These are phyloP conservation scores for Molothrus aeneus DNA, from an alignment of 2,797 vertebrate genomes.

Conservation along the genomic window DNA sequence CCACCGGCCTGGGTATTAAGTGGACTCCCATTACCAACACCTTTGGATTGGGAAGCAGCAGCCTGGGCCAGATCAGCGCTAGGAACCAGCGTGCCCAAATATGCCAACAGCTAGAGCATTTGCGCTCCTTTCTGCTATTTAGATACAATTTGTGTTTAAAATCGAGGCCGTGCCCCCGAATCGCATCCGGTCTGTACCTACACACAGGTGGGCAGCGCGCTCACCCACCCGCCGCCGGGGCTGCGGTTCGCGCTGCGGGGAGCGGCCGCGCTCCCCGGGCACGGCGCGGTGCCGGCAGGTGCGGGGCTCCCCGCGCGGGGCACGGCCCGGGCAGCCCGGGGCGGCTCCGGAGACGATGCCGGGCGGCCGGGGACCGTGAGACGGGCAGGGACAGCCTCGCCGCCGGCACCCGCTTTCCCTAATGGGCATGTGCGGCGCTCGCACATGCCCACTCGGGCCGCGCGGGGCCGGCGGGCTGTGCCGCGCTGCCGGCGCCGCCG, in stretches of 20 bases:
- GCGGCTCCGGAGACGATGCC: neutral
- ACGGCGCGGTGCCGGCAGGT: neutral
- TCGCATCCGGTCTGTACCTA: neutral
- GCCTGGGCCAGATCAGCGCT: accelerated
- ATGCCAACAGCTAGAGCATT: accelerated
- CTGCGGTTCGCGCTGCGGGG: accelerated
- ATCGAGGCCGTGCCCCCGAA: neutral
- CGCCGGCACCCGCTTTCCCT: neutral
- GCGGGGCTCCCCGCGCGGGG: neutral
- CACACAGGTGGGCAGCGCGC: neutral
- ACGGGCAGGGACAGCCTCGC: neutral
- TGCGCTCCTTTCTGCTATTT: neutral
- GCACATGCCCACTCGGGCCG: slow-evolving; percentile 58
- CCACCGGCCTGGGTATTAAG: neutral
- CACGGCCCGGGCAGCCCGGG: neutral
- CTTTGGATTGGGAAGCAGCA: accelerated
- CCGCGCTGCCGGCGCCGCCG: neutral
- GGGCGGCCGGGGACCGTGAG: neutral
- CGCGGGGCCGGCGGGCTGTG: neutral
- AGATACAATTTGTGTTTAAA: too few species aligned
- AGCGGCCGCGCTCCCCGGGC: neutral
- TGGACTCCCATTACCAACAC: accelerated
- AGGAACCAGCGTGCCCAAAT: accelerated
- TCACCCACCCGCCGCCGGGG: neutral
- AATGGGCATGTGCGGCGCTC: slow-evolving; percentile 57